Conservation (phyloP, 2,888 invertebrate species). For the Bellardia pandia region DNA sequence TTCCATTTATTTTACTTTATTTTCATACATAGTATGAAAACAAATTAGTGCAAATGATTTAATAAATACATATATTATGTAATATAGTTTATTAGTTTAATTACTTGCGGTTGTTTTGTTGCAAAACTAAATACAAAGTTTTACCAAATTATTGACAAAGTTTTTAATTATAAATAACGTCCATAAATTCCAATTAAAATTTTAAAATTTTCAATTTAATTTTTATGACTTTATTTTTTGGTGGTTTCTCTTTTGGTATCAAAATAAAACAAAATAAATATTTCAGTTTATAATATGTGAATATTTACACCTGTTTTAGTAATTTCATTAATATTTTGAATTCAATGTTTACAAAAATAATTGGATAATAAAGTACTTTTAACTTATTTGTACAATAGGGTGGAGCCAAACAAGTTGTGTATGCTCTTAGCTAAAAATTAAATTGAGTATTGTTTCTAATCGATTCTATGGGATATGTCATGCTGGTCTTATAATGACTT, state of each 20-base stretch:
- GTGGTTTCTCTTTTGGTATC: neutral
- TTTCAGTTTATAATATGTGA: constrained; percentile 1
- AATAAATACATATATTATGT: neutral
- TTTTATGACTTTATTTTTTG: neutral
- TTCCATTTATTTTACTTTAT: neutral
- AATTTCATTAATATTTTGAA: neutral
- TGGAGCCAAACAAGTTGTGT: no score
- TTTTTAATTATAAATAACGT: neutral
- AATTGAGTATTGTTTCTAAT: no score
- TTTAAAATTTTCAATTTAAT: neutral
- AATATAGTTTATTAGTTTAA: constrained; percentile 14
- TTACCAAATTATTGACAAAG: neutral
- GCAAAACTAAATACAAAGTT: neutral
- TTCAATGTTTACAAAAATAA: neutral
- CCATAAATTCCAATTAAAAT: neutral
- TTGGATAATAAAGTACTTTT: neutral
- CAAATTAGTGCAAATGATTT: neutral
- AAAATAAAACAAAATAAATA: neutral
- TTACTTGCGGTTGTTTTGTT: constrained; percentile 7
- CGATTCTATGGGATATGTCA: no score
- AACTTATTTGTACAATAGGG: neutral
- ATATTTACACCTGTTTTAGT: constrained; percentile 16
- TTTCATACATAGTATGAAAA: neutral
- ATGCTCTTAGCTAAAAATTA: no score
- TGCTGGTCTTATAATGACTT: no score